Conservation (phyloP, 1,140 invertebrate species). For the Pemphigus obesinymphae region DNA sequence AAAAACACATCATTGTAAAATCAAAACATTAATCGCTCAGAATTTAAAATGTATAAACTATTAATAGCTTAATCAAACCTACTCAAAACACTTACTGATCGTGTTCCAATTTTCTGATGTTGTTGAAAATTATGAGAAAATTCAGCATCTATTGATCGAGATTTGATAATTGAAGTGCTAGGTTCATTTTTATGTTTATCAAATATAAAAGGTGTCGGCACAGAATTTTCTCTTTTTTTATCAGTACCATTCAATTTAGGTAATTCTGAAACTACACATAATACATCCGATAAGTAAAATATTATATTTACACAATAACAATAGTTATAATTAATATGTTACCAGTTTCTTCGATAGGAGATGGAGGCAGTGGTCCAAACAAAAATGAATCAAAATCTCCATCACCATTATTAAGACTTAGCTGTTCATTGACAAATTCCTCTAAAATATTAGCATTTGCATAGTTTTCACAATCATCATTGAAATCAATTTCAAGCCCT, state of each 20-base stretch:
- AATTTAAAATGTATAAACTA: too few species aligned
- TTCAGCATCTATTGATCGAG: constrained; percentile 32
- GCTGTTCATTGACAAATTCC: constrained; percentile 34
- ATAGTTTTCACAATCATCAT: constrained; percentile 26
- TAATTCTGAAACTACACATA: background rate
- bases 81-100: constrained; percentile 18
- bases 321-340: background rate
- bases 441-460: constrained; percentile 24
- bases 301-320: background rate
- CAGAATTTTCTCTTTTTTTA: constrained; percentile 11
- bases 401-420: constrained; percentile 25
- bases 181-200: constrained; percentile 23
- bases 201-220: background rate
- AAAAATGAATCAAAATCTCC: constrained; percentile 40
- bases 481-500: background rate
- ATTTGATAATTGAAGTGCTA: constrained; percentile 24
- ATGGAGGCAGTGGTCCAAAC: constrained; percentile 73
- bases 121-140: constrained; percentile 41
- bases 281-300: background rate
- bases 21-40: too few species aligned
- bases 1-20: too few species aligned
- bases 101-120: constrained; percentile 36
- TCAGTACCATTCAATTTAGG: background rate
- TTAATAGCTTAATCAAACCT: too few species aligned
- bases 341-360: constrained; percentile 66